Evolutionary conservation across 1,140 invertebrate genomes (phyloP), one percentile per base, ranked within the genome.

Genomic region (Neelides sp.): DNA sequence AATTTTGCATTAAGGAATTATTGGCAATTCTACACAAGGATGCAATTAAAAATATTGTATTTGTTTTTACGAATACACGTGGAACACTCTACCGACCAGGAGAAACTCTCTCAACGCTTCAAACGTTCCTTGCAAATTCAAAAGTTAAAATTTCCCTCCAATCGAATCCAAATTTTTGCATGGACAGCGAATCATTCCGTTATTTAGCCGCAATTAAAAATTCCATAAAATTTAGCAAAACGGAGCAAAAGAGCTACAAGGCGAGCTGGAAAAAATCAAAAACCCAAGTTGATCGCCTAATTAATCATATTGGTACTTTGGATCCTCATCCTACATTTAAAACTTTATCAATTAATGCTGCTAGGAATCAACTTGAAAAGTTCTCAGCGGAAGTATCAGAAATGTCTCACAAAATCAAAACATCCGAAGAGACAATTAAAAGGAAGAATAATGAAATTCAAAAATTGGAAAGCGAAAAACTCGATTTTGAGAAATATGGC

Each of bases 1-100:
- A 32, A 26, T 64, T 63, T 45, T 65, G 64, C 20, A 52, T 64
- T 22, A 55, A 62, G 19, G 62, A 64, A 45, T 47, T 64, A 1
- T 36, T 64, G 1, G 50, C 52, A 19, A 27, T 58, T 46, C 23
- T 66, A 4, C 62, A 64, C 24, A 40, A 45, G 15, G 58, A 56
- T 46, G 61, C 61, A 5, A 35, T 13, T 10, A 3, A 55, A 12
- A 64, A 64, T 41, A 64, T 64, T 19, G 20, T 64, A 2, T 64
- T 64, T 46, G 56, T 51, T 27, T 62, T 62, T 30, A 62, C 58
- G 2, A 57, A 61, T 30, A 12, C 47, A 1, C 4, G 58, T 24
- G 23, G 45, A 13, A 59, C 56, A 13, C 59, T 61, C 26, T 59
- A 61, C 46, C 3, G 26, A 2, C 58, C 57, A 12, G 58, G 58